Percentiles rank a stretch among this genome's conserved stretches.
These are phyloP conservation scores for Pelagia noctiluca DNA, from an alignment of 30 jellyfish, hydroid and myxozoan genomes.

Conservation along the genomic window DNA sequence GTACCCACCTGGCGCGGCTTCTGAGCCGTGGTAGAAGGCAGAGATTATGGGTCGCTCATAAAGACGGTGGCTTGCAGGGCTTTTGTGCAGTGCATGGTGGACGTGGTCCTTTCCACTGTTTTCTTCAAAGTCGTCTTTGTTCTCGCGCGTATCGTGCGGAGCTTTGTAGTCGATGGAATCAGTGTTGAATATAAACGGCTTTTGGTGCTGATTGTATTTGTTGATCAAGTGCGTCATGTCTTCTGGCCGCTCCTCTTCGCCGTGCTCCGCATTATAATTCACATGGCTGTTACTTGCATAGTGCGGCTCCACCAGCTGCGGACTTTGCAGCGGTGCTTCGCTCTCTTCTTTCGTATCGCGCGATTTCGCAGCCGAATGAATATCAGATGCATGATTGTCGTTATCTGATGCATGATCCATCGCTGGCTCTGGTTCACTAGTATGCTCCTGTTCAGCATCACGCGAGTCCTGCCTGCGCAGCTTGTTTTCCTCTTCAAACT, in stretches of 20 bases:
- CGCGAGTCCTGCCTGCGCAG: slow-evolving; percentile 6
- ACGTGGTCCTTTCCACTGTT: slow-evolving; percentile 50
- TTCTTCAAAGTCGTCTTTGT: slow-evolving; percentile 26
- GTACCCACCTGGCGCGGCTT: slow-evolving; percentile 4
- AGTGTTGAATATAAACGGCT: slow-evolving; percentile 80
- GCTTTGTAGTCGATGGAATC: slow-evolving; percentile 74
- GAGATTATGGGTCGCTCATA: slow-evolving; percentile 61
- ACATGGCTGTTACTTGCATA: not conserved
- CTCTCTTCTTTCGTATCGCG: slow-evolving; percentile 5
- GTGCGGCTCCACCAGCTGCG: slow-evolving; percentile 6
- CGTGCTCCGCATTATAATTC: not conserved
- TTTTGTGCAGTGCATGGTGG: slow-evolving; percentile 1
- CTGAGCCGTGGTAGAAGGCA: slow-evolving; percentile 43
- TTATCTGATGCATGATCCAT: slow-evolving; percentile 19
- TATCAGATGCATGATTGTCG: slow-evolving; percentile 16
- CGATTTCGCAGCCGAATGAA: slow-evolving; percentile 15
- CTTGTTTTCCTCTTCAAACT: not conserved
- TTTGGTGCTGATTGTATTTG: slow-evolving; percentile 43
- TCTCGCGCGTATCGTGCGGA: slow-evolving; percentile 39
- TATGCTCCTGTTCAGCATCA: slow-evolving; percentile 19
- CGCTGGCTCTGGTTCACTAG: slow-evolving; percentile 16
- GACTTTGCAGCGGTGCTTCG: not conserved
- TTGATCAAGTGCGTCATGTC: slow-evolving; percentile 54
- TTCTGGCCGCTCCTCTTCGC: slow-evolving; percentile 38
- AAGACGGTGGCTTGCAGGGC: slow-evolving; percentile 11